phyloP scores from a whole-genome alignment of 2,888 invertebrate genomes.

The Dascillus cervinus region DNA sequence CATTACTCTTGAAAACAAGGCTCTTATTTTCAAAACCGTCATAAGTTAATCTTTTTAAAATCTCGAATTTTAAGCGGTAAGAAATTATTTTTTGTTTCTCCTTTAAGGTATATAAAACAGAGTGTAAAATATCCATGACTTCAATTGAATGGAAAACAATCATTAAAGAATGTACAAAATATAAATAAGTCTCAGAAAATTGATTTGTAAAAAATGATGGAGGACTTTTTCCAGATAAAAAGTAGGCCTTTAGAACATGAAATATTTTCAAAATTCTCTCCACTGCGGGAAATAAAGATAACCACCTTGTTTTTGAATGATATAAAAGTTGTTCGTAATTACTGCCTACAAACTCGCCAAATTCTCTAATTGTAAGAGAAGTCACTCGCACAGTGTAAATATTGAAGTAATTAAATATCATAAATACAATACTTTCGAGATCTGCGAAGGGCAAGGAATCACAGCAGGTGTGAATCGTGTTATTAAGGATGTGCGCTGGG shows the following conservation, averaged over 20 bases:
- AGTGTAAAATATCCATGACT: no score
- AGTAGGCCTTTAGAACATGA: neutral
- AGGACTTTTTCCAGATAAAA: neutral
- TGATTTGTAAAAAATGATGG: neutral
- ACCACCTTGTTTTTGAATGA: neutral
- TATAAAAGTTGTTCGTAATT: neutral
- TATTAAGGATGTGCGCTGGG: slow-evolving; percentile 9
- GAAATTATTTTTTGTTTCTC: no score
- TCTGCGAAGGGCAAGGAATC: slow-evolving; percentile 7
- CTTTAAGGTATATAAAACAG: no score
- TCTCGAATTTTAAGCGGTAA: no score
- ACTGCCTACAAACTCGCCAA: neutral
- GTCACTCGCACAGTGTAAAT: neutral
- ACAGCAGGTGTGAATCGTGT: slow-evolving; percentile 8
- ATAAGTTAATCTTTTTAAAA: no score
- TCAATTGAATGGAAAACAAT: no score
- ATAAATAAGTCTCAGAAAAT: neutral
- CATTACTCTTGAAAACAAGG: no score
- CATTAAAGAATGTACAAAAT: neutral
- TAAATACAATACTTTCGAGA: neutral
- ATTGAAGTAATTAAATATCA: slow-evolving; percentile 1
- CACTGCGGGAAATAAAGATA: neutral
- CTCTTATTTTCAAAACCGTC: no score
- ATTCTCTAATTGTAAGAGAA: neutral
- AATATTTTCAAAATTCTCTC: neutral